Evolutionary conservation across 2,797 vertebrate genomes (phyloP).

Genomic region (Xenentodon cancila): DNA sequence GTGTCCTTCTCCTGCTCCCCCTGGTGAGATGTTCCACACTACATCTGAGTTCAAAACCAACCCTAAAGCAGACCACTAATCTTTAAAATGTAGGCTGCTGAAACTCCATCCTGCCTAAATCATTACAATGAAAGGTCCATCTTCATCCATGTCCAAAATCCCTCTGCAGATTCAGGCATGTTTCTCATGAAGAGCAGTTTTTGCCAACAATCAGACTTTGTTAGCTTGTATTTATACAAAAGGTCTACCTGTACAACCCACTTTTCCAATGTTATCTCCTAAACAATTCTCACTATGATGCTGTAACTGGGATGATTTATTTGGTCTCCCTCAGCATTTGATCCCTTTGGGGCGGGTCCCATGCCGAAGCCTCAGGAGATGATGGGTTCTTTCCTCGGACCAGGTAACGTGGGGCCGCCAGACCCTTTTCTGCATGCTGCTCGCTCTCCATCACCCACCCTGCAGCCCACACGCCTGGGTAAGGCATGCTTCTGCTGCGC

Average conservation of each 20-base stretch:
- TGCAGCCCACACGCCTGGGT: conserved; percentile 85
- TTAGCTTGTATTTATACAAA: too few species aligned
- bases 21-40: conserved; percentile 55
- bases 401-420: conserved; percentile 83
- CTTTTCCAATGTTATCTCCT: too few species aligned
- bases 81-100: too few species aligned
- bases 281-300: too few species aligned
- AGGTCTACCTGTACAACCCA: too few species aligned
- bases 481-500: conserved; percentile 72
- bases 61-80: not conserved
- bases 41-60: too few species aligned
- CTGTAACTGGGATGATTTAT: not conserved
- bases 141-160: too few species aligned
- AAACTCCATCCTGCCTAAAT: too few species aligned
- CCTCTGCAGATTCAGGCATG: too few species aligned
- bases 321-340: conserved; percentile 75
- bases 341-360: conserved; percentile 89
- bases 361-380: conserved; percentile 91
- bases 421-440: conserved; percentile 93
- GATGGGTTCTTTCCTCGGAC: conserved; percentile 91
- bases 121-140: too few species aligned
- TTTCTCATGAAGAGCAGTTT: too few species aligned
- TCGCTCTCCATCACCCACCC: conserved; percentile 91
- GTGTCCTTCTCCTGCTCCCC: conserved; percentile 85
- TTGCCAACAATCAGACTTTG: too few species aligned